Base-by-base conservation (phyloP, 2,797 vertebrate species). In the Enteromius fasciolatus region DNA sequence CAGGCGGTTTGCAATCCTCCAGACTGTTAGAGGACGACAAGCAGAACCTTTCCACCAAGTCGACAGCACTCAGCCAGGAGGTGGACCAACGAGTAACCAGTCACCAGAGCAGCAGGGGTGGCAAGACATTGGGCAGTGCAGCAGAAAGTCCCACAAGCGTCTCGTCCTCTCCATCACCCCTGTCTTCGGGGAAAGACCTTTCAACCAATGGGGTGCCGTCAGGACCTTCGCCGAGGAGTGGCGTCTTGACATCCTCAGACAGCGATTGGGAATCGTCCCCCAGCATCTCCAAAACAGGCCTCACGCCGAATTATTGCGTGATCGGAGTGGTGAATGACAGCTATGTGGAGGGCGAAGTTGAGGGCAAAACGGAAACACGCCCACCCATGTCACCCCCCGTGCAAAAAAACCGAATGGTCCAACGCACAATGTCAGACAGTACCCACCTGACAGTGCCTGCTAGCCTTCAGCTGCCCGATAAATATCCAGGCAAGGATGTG, bases 401-500 rank as follows among this genome's bases (percentile, higher is more conserved):
- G 89, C 87, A 94, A 83, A 97, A 96, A 87, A 93, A 96, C 72
- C 94, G 94, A 78, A 93, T 94, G 0, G 94, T 98, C 89, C 93
- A 96, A 81, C 95, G 97, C 3, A 95, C 97, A 3, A 95, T 98
- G 94, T 99, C 97, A 0, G 97, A 97, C 89, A 97, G 96, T 88
- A 96, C 96, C 5, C 97, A 96, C 89, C 92, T 98, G 88, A 95
- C 96, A 0, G 97, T 98, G 86, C 97, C 97, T 52, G 93, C 92
- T 4, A 88, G 94, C 90, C 63, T 94, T 81, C 88, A 95, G 93
- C 79, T 97, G 88, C 91, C 94, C 3, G 91, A 96, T 89, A 95
- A 95, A 86, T 96, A 96, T 86, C 95, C 95, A 1, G 92, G 93
- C 75, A 82, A 80, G 90, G 81, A 78, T 57, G 66, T 78, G 41